Evolutionary conservation across 64 coral and sea anemone genomes (phyloP).

Genomic region (Acropora tenuis): DNA sequence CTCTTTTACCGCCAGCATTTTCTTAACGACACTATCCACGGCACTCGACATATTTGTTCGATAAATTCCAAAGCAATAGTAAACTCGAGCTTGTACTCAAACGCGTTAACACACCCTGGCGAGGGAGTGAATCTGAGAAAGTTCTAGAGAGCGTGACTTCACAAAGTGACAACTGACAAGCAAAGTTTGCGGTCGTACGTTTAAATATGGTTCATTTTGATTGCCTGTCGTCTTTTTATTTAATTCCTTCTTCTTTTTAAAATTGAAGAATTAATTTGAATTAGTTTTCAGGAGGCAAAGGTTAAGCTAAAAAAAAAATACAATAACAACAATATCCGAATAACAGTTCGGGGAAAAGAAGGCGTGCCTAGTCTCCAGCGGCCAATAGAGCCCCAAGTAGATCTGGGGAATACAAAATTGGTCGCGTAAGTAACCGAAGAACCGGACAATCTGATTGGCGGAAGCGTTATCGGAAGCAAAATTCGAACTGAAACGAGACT

Average conservation of each 20-base stretch:
- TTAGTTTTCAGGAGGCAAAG: too few species aligned
- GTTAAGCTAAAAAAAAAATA: too few species aligned
- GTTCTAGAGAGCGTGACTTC: neutral
- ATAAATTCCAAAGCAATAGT: neutral
- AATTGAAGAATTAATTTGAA: neutral
- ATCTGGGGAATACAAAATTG: neutral
- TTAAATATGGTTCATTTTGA: too few species aligned
- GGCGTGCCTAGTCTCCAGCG: neutral
- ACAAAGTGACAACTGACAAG: slow-evolving; percentile 2
- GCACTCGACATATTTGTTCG: neutral
- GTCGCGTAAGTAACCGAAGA: neutral
- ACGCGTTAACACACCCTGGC: neutral
- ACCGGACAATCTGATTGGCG: slow-evolving; percentile 23
- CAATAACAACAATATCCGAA: too few species aligned
- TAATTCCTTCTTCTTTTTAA: too few species aligned
- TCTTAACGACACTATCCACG: slow-evolving; percentile 35
- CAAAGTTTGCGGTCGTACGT: neutral
- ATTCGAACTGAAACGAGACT: slow-evolving; percentile 18
- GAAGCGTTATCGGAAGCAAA: neutral
- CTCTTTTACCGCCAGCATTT: slow-evolving; percentile 62
- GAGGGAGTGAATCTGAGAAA: neutral
- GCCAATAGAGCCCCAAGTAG: too few species aligned
- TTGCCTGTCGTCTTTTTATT: neutral
- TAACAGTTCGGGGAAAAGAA: neutral
- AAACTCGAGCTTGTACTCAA: neutral